Base-by-base conservation (phyloP, 2,113 vertebrate genomes). In the Proteles cristata region DNA sequence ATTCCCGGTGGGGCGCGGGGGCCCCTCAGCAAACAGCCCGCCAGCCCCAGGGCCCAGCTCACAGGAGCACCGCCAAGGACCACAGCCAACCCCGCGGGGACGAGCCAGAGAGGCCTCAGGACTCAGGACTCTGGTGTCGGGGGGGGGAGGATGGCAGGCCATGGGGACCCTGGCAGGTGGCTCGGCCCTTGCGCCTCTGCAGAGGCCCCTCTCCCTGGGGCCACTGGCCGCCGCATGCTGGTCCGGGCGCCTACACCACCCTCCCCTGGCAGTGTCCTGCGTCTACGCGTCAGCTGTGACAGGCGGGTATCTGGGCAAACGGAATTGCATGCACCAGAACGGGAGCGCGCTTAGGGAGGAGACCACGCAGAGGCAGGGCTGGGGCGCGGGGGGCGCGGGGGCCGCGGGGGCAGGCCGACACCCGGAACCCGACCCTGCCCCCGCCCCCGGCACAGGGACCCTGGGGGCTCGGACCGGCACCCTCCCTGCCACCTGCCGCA, bases 401-500 rank as follows among this genome's bases (percentile, higher is more conserved):
- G 39, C 2, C 2, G 39, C 39, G 39, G 39, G 39, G 81, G 35
- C n/a, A 76, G 45, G 74, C 55, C 10, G 19, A 28, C 8, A 5
- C 10, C 61, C 0, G 16, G 50, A 61, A 77, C 7, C 63, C 39
- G 10, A 17, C 8, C 45, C 35, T 1, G 15, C 31, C 69, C 48
- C 5, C 58, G 17, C 69, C 48, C 5, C 58, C 82, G 23, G 66
- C 9, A 2, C 7, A 25, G 12, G 21, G 63, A 11, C 48, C 26
- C 73, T 16, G 48, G 80, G 0, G 21, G 15, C 5, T 3, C 5
- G 4, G 69, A 19, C 35, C 0, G 3, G 48, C 33, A 50, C 48
- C 28, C 0, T 11, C 31, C 8, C 23, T 0, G 26, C 53, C 11
- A 0, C 68, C 19, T 5, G 0, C 66, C 12, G 0, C 14, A 0